A percentile compares a stretch with the other conserved stretches of the same genome.
phyloP scores from a whole-genome alignment of 2,797 vertebrate genomes.

The Garrulus glandarius region DNA sequence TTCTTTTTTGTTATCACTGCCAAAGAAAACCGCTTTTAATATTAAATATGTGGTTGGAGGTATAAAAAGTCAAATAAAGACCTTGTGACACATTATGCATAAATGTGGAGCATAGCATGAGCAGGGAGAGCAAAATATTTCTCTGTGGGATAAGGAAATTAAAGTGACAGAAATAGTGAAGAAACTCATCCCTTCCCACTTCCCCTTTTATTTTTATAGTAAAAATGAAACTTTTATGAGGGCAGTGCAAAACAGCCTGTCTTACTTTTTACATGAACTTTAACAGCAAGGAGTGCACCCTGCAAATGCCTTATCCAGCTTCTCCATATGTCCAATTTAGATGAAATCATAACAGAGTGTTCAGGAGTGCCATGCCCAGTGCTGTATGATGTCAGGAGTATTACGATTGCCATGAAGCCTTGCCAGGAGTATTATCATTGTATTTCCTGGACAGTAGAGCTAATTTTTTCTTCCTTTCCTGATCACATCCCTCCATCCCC shows the following conservation, averaged over 20 bases:
- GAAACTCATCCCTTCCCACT: background rate
- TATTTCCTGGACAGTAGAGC: background rate
- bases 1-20: background rate
- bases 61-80: background rate
- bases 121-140: background rate
- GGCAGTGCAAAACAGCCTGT: background rate
- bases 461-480: background rate
- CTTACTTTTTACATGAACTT: background rate
- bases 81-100: background rate
- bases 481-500: background rate
- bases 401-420: background rate
- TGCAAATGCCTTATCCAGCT: background rate
- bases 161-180: background rate
- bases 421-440: background rate
- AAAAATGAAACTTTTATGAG: background rate
- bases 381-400: background rate
- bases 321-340: background rate
- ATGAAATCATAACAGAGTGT: background rate
- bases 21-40: background rate
- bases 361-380: background rate
- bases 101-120: background rate
- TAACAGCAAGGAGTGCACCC: background rate
- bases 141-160: background rate
- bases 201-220: background rate
- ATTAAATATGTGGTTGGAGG: background rate